Conservation (phyloP, 2,113 vertebrate species). For the Trochalopteron elliotii region DNA sequence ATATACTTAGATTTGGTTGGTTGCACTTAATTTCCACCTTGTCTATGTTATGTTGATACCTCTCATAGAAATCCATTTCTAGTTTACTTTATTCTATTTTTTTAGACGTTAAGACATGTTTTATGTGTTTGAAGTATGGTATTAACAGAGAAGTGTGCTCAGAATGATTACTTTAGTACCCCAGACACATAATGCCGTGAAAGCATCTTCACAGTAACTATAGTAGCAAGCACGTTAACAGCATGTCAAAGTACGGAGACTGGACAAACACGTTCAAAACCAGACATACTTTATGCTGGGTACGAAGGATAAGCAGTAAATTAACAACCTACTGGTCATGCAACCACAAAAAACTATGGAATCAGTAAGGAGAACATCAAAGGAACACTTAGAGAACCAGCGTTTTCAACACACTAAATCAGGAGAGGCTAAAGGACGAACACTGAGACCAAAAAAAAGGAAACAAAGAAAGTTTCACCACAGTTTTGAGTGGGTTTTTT, state of each 20-base stretch:
- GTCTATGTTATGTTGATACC: background rate
- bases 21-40: background rate
- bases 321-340: background rate
- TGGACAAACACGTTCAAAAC: background rate
- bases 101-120: background rate
- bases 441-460: background rate
- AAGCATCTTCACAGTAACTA: conserved; percentile 5
- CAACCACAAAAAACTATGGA: background rate
- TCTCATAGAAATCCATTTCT: background rate
- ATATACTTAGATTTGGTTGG: background rate
- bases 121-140: background rate
- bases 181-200: background rate
- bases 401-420: background rate
- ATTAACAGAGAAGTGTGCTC: background rate
- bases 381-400: background rate
- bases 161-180: background rate
- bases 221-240: background rate
- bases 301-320: background rate
- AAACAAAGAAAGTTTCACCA: background rate
- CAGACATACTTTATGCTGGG: background rate
- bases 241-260: background rate
- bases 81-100: background rate
- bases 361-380: background rate
- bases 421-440: background rate
- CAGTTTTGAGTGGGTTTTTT: background rate